Percentiles rank a stretch among this genome's conserved stretches.
These are phyloP conservation scores for Anniella stebbinsi DNA, from an alignment of 2,797 vertebrate species.

Conservation along the genomic window DNA sequence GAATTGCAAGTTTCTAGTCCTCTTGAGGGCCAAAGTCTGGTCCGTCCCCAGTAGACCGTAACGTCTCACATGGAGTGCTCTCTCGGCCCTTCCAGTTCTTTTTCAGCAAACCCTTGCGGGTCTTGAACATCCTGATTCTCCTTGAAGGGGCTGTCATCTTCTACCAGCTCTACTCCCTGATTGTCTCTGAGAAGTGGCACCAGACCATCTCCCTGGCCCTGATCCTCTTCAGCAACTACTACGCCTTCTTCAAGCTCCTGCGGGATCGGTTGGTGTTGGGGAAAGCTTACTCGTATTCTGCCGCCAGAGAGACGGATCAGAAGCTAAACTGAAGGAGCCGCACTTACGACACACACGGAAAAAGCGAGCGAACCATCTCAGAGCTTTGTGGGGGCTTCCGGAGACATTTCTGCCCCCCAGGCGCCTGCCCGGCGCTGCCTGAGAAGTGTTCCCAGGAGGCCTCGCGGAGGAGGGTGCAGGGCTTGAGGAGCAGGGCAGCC, in stretches of 20 bases:
- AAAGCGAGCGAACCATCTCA: slow-evolving; percentile 57
- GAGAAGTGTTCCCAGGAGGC: neutral
- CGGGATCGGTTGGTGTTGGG: slow-evolving; percentile 97
- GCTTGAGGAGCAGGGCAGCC: neutral
- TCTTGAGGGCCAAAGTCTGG: fast-evolving
- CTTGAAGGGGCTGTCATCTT: slow-evolving; percentile 96
- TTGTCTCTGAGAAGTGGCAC: slow-evolving; percentile 98
- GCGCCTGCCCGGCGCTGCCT: neutral
- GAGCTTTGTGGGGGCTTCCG: neutral
- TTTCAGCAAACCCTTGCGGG: slow-evolving; percentile 97
- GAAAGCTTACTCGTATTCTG: slow-evolving; percentile 92
- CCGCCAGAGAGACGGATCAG: slow-evolving; percentile 89
- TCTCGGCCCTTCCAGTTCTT: slow-evolving; percentile 86
- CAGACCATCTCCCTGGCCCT: slow-evolving; percentile 97
- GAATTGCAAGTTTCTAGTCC: fast-evolving
- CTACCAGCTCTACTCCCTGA: slow-evolving; percentile 97
- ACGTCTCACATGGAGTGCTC: neutral
- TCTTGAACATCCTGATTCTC: slow-evolving; percentile 97
- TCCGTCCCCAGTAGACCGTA: fast-evolving
- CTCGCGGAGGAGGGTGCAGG: neutral
- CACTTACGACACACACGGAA: slow-evolving; percentile 48
- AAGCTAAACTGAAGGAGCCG: slow-evolving; percentile 83
- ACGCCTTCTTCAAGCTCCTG: slow-evolving; percentile 97
- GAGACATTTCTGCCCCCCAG: neutral
- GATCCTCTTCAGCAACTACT: slow-evolving; percentile 99